Conservation (phyloP, 2,113 vertebrate species). For the Noturus placidus region DNA sequence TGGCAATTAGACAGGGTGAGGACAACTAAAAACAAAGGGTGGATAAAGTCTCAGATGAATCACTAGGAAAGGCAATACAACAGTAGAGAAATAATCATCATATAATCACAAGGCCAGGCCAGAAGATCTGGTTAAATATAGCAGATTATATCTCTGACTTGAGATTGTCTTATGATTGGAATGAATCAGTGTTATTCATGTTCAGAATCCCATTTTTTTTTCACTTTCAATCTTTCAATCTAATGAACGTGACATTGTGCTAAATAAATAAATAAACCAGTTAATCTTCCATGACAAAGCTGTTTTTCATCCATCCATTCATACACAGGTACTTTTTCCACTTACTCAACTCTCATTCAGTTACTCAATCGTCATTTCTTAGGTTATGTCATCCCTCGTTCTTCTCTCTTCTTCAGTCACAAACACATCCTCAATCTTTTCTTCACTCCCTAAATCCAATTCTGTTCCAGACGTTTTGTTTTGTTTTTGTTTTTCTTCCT, state of each 20-base stretch:
- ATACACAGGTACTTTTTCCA: neutral
- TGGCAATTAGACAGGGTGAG: neutral
- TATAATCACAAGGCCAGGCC: neutral
- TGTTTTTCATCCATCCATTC: neutral
- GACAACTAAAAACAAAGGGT: neutral
- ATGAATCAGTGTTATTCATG: neutral
- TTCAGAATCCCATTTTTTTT: too few relatives aligned
- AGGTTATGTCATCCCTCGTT: constrained; percentile 58
- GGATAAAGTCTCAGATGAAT: neutral
- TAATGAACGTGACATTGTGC: neutral
- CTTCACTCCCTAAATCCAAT: constrained; percentile 13
- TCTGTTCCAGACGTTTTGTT: neutral
- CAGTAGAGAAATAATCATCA: neutral
- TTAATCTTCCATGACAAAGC: neutral
- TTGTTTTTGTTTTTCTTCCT: neutral
- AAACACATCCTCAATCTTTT: neutral
- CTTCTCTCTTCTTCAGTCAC: neutral
- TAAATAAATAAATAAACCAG: neutral
- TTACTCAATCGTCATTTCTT: constrained; percentile 62
- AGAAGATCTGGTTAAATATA: constrained; percentile 12
- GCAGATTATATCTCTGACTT: neutral
- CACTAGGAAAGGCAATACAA: neutral
- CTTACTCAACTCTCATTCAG: constrained; percentile 69
- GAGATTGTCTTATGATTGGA: neutral
- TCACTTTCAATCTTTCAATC: neutral